Conservation (phyloP, 2,113 vertebrate species). For the Mormyrus iriodes region DNA sequence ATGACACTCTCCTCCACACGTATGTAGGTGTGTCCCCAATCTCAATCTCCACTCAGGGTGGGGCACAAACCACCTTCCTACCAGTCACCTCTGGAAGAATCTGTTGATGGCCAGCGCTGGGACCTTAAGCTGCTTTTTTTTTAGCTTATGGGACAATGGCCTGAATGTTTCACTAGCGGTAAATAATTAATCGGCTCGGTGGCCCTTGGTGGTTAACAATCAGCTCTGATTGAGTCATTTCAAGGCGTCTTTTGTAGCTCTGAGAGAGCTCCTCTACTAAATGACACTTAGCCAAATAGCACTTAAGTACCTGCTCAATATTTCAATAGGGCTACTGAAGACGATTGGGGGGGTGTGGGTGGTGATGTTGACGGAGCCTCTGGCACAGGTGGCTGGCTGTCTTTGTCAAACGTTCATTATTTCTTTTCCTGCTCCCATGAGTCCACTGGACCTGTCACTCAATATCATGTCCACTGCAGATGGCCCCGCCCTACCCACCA, state of each 20-base stretch:
- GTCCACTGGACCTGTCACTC: background rate
- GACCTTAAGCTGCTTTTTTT: slow-evolving; percentile 24
- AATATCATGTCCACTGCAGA: background rate
- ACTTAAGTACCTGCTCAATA: slow-evolving; percentile 75
- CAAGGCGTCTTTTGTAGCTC: slow-evolving; percentile 61
- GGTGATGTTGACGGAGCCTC: slow-evolving; percentile 38
- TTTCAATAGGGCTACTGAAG: slow-evolving; percentile 61
- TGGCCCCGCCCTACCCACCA: background rate
- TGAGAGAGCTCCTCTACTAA: slow-evolving; percentile 66
- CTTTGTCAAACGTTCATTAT: background rate
- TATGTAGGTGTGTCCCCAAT: background rate
- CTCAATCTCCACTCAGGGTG: background rate
- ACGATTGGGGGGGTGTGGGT: slow-evolving; percentile 17
- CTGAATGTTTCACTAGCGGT: slow-evolving; percentile 60
- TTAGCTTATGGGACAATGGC: slow-evolving; percentile 58
- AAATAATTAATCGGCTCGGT: slow-evolving; percentile 65
- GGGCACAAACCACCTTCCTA: background rate
- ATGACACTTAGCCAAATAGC: slow-evolving; percentile 72
- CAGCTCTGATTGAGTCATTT: slow-evolving; percentile 62
- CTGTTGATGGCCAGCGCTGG: slow-evolving; percentile 3
- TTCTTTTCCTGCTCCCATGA: background rate
- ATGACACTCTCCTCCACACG: background rate
- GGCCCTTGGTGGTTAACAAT: slow-evolving; percentile 50
- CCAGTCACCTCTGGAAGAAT: background rate
- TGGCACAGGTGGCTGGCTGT: slow-evolving; percentile 50